Evolutionary conservation across 2,113 vertebrate genomes (phyloP).

Genomic region (Geothlypis trichas): DNA sequence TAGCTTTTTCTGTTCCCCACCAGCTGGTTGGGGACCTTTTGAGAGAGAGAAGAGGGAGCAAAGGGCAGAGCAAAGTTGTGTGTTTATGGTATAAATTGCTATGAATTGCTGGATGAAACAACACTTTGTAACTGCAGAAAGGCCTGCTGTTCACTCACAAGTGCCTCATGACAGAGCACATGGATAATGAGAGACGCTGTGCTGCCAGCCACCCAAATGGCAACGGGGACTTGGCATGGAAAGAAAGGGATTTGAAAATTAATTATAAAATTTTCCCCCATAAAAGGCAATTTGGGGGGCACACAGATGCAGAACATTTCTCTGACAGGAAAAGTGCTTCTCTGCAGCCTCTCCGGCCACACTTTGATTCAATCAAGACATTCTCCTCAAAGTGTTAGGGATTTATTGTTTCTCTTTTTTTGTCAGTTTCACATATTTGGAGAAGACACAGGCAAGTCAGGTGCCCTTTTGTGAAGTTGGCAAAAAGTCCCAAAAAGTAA

Average conservation of each 20-base stretch:
- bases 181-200: not conserved
- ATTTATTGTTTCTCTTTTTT: not conserved
- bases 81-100: not conserved
- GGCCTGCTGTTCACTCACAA: not conserved
- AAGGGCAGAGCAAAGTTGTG: not conserved
- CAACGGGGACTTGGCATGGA: not conserved
- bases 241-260: not conserved
- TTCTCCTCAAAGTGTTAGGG: not conserved
- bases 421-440: not conserved
- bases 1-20: not conserved
- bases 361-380: not conserved
- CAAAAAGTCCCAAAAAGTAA: not conserved
- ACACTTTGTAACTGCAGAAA: not conserved
- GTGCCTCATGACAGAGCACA: not conserved
- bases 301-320: not conserved
- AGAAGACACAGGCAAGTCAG: not conserved
- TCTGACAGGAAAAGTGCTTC: not conserved
- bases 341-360: not conserved
- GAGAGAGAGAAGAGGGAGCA: not conserved
- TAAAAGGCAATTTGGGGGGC: accelerated
- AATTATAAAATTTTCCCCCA: not conserved
- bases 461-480: not conserved
- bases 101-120: not conserved
- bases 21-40: not conserved
- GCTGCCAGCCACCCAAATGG: not conserved